phyloP scores from a whole-genome alignment of 1,140 invertebrate species.

The Rhyzopertha dominica region DNA sequence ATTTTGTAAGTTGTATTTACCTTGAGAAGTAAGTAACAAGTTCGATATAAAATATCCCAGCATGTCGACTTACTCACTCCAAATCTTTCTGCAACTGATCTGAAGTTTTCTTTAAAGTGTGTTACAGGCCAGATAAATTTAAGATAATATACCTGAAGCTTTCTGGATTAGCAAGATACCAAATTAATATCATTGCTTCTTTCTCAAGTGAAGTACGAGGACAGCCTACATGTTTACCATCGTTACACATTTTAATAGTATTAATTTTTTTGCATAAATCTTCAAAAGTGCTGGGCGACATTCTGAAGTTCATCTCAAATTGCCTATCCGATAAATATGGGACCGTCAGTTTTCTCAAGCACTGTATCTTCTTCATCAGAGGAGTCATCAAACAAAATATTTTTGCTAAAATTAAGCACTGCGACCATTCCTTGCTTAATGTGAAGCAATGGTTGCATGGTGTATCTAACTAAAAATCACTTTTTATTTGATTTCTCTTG shows the following conservation, averaged over 20 bases:
- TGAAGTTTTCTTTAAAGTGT: too few relatives aligned
- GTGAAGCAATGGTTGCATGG: too few relatives aligned
- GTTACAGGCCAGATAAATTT: background rate
- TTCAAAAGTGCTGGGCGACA: conserved; percentile 4
- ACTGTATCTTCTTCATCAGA: too few relatives aligned
- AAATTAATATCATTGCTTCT: conserved; percentile 1
- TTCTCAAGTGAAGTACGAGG: conserved; percentile 1
- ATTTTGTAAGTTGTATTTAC: conserved; percentile 10
- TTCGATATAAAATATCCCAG: conserved; percentile 15
- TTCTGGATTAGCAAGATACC: conserved; percentile 15
- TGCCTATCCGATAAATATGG: too few relatives aligned
- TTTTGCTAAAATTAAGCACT: too few relatives aligned
- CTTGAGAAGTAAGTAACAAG: conserved; percentile 9
- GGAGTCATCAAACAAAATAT: too few relatives aligned
- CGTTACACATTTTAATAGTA: background rate
- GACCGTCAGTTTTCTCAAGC: too few relatives aligned
- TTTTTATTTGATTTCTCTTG: too few relatives aligned
- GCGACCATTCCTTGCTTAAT: too few relatives aligned
- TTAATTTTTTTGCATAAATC: conserved; percentile 10
- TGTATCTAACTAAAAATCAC: too few relatives aligned
- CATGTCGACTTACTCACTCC: conserved; percentile 16
- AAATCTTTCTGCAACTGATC: conserved; percentile 14
- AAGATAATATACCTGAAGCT: conserved; percentile 9
- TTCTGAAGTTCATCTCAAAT: conserved; percentile 6
- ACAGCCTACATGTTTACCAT: conserved; percentile 1